These are phyloP conservation scores for Hyperoplus immaculatus DNA, from an alignment of 2,797 vertebrate species.

Conservation along the genomic window DNA sequence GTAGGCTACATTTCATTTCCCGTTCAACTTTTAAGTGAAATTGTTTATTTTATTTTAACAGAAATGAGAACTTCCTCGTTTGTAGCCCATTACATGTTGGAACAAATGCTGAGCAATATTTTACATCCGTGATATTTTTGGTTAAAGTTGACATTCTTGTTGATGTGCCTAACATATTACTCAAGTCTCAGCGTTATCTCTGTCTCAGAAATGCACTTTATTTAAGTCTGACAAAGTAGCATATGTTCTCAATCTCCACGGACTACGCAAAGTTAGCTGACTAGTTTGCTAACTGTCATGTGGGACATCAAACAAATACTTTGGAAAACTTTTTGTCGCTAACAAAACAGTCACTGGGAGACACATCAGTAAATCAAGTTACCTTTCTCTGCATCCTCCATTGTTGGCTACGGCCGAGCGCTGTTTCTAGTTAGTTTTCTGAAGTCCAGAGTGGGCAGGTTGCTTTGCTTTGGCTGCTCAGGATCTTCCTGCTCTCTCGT, in stretches of 20 bases:
- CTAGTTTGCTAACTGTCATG: conserved; percentile 68
- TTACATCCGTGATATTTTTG: conserved; percentile 33
- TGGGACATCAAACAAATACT: conserved; percentile 19
- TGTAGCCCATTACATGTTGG: background rate
- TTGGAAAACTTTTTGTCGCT: background rate
- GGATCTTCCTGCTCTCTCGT: conserved; percentile 72
- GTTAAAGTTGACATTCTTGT: fast-evolving
- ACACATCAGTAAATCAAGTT: conserved; percentile 24
- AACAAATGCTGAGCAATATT: conserved; percentile 15
- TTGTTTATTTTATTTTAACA: background rate
- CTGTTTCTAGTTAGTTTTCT: conserved; percentile 36
- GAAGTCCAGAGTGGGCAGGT: conserved; percentile 54
- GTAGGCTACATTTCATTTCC: background rate
- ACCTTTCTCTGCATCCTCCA: conserved; percentile 85
- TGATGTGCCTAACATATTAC: fast-evolving
- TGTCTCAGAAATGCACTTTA: background rate
- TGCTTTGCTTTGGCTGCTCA: conserved; percentile 50
- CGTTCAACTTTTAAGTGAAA: background rate
- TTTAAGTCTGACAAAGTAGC: conserved; percentile 28
- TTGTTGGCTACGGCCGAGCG: conserved; percentile 44
- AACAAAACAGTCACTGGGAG: background rate
- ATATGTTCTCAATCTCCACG: conserved; percentile 55
- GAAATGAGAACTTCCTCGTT: conserved; percentile 34
- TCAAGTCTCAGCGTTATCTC: background rate
- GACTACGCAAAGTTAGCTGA: conserved; percentile 51